phyloP scores from a whole-genome alignment of 2,797 vertebrate species.

The Pantherophis alleghaniensis region DNA sequence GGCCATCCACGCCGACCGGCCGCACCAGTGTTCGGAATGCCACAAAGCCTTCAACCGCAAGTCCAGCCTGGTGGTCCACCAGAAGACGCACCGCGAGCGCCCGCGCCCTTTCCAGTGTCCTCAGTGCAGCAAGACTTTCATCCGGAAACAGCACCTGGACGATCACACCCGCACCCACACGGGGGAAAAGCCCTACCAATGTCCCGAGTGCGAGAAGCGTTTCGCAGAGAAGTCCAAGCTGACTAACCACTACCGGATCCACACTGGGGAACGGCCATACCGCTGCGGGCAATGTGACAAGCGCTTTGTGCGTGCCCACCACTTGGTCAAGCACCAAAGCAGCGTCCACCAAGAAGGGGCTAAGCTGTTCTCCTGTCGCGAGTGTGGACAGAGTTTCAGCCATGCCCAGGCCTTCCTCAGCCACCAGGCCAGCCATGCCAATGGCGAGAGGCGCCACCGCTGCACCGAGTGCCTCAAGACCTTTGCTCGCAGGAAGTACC shows the following conservation, averaged over 20 bases:
- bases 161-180: conserved; percentile 30
- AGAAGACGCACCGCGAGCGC: conserved; percentile 16
- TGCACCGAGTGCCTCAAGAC: conserved; percentile 30
- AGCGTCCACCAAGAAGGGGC: conserved; percentile 28
- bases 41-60: conserved; percentile 32
- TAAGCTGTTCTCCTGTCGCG: neutral
- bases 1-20: conserved; percentile 17
- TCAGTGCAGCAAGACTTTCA: conserved; percentile 27
- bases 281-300: conserved; percentile 31
- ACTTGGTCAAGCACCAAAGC: conserved; percentile 30
- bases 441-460: conserved; percentile 16
- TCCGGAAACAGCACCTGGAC: conserved; percentile 28
- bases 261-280: conserved; percentile 18
- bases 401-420: conserved; percentile 15
- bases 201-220: conserved; percentile 33
- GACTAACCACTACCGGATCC: conserved; percentile 38
- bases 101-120: conserved; percentile 27
- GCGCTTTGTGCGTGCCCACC: conserved; percentile 22
- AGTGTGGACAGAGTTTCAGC: conserved; percentile 19
- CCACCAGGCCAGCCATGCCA: conserved; percentile 21
- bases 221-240: conserved; percentile 34
- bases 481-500: conserved; percentile 32
- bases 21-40: conserved; percentile 23
- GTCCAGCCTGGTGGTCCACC: conserved; percentile 32
- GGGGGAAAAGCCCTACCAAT: conserved; percentile 29